Base-by-base conservation (phyloP, 2,797 vertebrate genomes). In the Manis crassicaudata region DNA sequence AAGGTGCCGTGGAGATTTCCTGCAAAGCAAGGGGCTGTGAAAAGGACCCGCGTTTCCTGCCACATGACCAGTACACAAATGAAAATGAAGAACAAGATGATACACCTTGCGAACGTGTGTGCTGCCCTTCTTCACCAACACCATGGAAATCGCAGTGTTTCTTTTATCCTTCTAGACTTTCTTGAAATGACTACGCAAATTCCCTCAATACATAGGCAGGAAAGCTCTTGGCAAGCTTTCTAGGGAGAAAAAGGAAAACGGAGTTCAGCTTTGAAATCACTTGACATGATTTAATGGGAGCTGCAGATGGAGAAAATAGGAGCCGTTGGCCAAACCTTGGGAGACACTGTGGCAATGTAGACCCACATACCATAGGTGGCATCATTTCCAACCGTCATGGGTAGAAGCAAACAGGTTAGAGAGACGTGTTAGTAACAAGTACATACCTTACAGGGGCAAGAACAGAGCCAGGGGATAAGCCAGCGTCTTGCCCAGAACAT, bases 181-280 rank as follows among this genome's bases (percentile, higher is more conserved):
- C 90, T 72, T 43, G 43, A 88, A 87, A 88, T 37, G 58, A 86
- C 86, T 73, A 25, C 65, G 82, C 68, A 58, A 76, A 79, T 73
- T 94, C 80, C 56, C 87, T 97, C 76, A 81, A 80, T 72, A 87
- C 50, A 75, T 5, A 96, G 60, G 27, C 63, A 88, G 68, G 73
- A 96, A 95, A 81, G 79, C 18, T 32, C n/a, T 93, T 92, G 82
- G 96, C 82, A 94, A 87, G 50, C 56, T 80, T 91, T 62, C 79
- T 79, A 93, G 79, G 94, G n/a, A 60, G 20, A 52, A 65, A 58
- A 40, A 29, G 43, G 40, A 17, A n/a, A 25, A 20, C 67, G 27
- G 35, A 60, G 29, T 63, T 81, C 79, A 84, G 50, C 40, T 92
- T 95, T 86, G 52, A 80, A 96, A 96, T 60, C 32, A 89, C 52